These are phyloP conservation scores for Anisognathus igniventris DNA, from an alignment of 2,797 vertebrate species.

Conservation along the genomic window DNA sequence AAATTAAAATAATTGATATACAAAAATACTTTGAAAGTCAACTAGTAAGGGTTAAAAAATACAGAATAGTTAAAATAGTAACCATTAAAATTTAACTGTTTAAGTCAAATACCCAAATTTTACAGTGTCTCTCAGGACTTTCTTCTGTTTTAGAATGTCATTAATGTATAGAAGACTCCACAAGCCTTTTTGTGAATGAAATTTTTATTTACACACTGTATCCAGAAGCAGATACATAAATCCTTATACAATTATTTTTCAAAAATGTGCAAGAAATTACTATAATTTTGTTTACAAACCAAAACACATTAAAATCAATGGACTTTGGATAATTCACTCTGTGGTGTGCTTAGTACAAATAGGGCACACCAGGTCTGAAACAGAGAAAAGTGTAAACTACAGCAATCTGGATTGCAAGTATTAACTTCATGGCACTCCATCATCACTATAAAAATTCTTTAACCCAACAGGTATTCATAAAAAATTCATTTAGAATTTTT, in stretches of 20 bases:
- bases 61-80: neutral
- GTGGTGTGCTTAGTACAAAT: constrained; percentile 73
- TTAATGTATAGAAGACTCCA: constrained; percentile 31
- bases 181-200: constrained; percentile 80
- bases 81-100: neutral
- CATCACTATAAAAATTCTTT: constrained; percentile 76
- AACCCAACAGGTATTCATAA: constrained; percentile 56
- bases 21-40: neutral
- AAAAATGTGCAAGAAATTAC: constrained; percentile 98
- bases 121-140: neutral
- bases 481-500: constrained; percentile 67
- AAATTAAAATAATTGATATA: neutral
- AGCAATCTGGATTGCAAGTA: constrained; percentile 85
- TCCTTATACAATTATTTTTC: constrained; percentile 91
- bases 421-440: constrained; percentile 81
- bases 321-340: constrained; percentile 88
- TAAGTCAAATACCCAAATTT: neutral
- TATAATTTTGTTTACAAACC: constrained; percentile 85
- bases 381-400: constrained; percentile 88
- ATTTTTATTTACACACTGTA: constrained; percentile 96
- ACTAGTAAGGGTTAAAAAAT: neutral
- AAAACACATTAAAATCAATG: constrained; percentile 85
- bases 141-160: neutral
- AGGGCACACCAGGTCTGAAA: constrained; percentile 73
- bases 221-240: constrained; percentile 94